These are phyloP conservation scores for Pemphredon lugubris DNA, from an alignment of 2,888 invertebrate genomes.

Conservation along the genomic window DNA sequence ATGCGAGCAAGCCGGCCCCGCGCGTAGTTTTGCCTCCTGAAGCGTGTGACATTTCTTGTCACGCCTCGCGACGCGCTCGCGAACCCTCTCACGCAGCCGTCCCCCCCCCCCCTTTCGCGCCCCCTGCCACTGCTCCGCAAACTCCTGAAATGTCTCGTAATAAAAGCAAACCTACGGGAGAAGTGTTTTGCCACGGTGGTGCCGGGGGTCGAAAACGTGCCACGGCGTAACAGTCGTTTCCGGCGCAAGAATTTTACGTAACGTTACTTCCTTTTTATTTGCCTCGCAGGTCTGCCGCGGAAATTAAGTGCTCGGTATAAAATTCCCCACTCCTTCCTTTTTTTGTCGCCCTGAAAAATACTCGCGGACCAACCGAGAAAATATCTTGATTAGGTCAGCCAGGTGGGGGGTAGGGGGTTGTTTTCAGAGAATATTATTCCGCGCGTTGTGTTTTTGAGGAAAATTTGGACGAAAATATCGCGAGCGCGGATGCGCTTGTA, in stretches of 20 bases:
- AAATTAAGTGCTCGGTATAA: conserved; percentile 52
- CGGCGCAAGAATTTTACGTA: conserved; percentile 47
- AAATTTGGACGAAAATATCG: too few relatives aligned
- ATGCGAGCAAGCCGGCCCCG: conserved; percentile 62
- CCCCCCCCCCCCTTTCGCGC: conserved; percentile 39
- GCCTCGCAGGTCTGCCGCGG: conserved; percentile 28
- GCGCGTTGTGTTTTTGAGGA: too few relatives aligned
- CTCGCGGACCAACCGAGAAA: conserved; percentile 9
- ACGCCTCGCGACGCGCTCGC: conserved; percentile 69
- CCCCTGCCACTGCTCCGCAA: conserved; percentile 44
- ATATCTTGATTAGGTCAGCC: conserved; percentile 4
- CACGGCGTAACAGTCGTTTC: conserved; percentile 45
- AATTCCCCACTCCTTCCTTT: conserved; percentile 7
- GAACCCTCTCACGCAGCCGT: conserved; percentile 52
- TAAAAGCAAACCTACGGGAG: conserved; percentile 68
- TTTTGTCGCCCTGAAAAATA: neutral
- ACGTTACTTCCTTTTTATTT: conserved; percentile 41
- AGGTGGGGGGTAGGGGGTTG: too few relatives aligned
- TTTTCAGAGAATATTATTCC: neutral
- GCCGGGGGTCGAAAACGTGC: conserved; percentile 32
- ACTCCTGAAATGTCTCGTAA: conserved; percentile 69
- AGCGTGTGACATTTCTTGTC: conserved; percentile 78
- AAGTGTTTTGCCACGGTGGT: conserved; percentile 57
- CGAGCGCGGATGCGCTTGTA: too few relatives aligned
- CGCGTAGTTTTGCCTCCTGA: conserved; percentile 71